Evolutionary conservation across 2,113 vertebrate species (phyloP).

Genomic region (Heterochromis multidens): DNA sequence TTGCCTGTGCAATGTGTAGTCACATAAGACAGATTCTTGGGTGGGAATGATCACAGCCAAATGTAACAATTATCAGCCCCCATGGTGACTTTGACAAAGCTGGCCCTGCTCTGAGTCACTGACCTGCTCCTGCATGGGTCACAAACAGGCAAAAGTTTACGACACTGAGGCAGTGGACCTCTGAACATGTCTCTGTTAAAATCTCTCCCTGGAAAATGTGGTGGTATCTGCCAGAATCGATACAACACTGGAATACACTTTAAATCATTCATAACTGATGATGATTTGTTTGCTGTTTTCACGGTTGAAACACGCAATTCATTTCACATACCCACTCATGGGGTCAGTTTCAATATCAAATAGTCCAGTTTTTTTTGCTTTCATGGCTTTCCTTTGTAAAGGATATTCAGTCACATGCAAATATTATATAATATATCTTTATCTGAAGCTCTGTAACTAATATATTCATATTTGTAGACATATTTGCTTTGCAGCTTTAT

Average conservation of each 20-base stretch:
- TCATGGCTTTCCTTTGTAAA: background rate
- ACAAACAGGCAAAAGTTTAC: slow-evolving; percentile 71
- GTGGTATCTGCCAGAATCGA: slow-evolving; percentile 34
- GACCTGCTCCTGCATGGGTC: slow-evolving; percentile 72
- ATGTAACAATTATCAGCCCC: slow-evolving; percentile 32
- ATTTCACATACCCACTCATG: background rate
- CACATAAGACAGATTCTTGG: slow-evolving; percentile 27
- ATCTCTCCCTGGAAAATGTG: slow-evolving; percentile 23
- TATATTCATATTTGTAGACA: background rate
- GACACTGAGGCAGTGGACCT: slow-evolving; percentile 45
- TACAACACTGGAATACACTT: slow-evolving; percentile 26
- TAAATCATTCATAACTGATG: slow-evolving; percentile 35
- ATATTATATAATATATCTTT: background rate
- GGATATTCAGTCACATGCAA: background rate
- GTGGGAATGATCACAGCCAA: slow-evolving; percentile 22
- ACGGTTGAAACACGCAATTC: background rate
- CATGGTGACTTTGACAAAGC: slow-evolving; percentile 55
- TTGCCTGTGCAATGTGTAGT: background rate
- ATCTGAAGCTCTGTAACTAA: background rate
- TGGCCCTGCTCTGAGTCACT: slow-evolving; percentile 56
- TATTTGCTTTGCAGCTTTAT: background rate
- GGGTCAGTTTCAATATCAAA: slow-evolving; percentile 22
- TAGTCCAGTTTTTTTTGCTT: background rate
- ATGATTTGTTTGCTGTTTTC: slow-evolving; percentile 6
- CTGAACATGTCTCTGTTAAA: slow-evolving; percentile 53